These are phyloP conservation scores for Perdita meconis DNA, from an alignment of 2,888 invertebrate genomes.

Conservation along the genomic window DNA sequence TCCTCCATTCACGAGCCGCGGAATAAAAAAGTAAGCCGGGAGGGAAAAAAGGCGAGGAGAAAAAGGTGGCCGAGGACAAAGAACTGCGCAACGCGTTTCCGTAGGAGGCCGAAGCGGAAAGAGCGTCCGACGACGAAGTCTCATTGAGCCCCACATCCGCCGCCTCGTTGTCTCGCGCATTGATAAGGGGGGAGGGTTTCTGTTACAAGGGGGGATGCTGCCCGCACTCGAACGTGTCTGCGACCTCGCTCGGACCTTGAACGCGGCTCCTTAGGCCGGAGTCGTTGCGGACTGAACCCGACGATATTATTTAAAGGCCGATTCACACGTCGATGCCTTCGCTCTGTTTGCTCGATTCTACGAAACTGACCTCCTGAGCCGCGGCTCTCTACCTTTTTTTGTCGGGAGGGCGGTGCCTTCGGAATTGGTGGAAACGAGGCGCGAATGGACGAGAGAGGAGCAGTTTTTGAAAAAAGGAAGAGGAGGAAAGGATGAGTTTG, in stretches of 20 bases:
- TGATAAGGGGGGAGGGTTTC: constrained; percentile 57
- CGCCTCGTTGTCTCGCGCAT: constrained; percentile 57
- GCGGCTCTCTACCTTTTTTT: too few relatives aligned
- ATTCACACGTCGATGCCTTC: constrained; percentile 32
- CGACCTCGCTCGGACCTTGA: constrained; percentile 78
- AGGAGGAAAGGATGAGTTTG: too few relatives aligned
- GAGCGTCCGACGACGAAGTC: constrained; percentile 37
- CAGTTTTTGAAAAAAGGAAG: too few relatives aligned
- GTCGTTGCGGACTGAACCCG: constrained; percentile 41
- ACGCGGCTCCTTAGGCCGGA: constrained; percentile 65
- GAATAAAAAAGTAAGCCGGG: too few relatives aligned
- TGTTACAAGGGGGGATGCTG: constrained; percentile 51
- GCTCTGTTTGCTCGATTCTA: constrained; percentile 10
- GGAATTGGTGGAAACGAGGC: constrained; percentile 1
- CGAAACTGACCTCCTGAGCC: too few relatives aligned
- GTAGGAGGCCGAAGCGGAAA: constrained; percentile 44
- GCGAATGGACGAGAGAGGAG: constrained; percentile 4
- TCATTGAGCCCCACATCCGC: constrained; percentile 58
- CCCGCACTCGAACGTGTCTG: constrained; percentile 69
- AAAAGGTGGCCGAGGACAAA: constrained; percentile 25
- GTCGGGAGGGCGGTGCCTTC: neutral
- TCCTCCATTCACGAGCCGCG: neutral
- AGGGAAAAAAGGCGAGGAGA: neutral
- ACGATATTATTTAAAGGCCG: constrained; percentile 38
- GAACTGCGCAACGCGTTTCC: constrained; percentile 14